A percentile compares a stretch with the other conserved stretches of the same genome.
These are phyloP conservation scores for Acridotheres tristis DNA, from an alignment of 2,797 vertebrate genomes.

Conservation along the genomic window DNA sequence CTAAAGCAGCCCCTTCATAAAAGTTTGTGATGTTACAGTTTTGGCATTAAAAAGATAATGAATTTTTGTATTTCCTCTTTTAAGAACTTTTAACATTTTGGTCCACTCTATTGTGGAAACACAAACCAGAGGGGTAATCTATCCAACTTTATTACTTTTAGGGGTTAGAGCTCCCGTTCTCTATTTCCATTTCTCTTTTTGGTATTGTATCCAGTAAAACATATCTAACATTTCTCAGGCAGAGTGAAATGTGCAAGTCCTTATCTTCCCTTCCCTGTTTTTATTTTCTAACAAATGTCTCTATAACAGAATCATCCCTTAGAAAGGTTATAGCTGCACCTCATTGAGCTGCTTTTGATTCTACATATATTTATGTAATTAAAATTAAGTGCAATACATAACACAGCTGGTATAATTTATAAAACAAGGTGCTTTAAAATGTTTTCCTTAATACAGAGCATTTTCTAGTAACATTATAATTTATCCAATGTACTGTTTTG, in stretches of 20 bases:
- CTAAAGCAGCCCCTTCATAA: background rate
- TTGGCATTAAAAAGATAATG: background rate
- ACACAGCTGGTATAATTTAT: background rate
- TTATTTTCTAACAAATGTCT: background rate
- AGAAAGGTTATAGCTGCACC: background rate
- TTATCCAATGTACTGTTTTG: background rate
- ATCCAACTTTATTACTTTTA: background rate
- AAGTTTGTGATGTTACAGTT: background rate
- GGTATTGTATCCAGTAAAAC: background rate
- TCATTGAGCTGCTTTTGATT: background rate
- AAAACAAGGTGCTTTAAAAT: slow-evolving; percentile 3
- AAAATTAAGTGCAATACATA: background rate
- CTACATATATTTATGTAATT: background rate
- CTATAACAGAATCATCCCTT: background rate
- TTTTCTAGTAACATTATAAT: background rate
- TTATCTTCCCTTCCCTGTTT: background rate
- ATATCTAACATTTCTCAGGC: background rate
- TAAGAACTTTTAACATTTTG: background rate
- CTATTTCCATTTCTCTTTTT: background rate
- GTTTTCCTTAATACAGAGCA: background rate
- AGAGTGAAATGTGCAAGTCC: background rate
- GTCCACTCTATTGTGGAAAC: background rate
- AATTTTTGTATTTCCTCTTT: background rate
- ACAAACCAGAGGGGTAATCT: background rate
- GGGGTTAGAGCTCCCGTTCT: background rate